Evolutionary conservation across 2,113 vertebrate species (phyloP), one percentile per base, ranked within the genome.

Genomic region (Regulus satrapa): DNA sequence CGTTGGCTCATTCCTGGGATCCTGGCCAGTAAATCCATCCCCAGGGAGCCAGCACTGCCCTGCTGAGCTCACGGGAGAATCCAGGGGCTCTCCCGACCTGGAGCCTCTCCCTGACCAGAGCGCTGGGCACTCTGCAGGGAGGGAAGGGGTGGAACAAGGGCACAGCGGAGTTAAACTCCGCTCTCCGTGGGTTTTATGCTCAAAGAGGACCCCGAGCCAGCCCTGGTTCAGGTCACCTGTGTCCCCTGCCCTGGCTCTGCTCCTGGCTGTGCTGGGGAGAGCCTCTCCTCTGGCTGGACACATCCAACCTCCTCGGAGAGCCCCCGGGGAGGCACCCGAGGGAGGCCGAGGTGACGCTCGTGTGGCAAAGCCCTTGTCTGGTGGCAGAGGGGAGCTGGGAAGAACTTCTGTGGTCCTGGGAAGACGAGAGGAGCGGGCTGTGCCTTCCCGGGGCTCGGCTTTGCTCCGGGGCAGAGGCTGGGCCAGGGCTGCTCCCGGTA

Each of bases 371-470:
- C 38, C 61, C 75, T 6, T 1, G 18, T 54, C 91, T 40, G 67
- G 59, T 3, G 8, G 68, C 8, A 32, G 17, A 40, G 76, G 62
- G 52, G 10, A 51, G 46, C 20, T 14, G 10, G 23, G 59, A 40
- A 46, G 34, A 63, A 67, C 48, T 87, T 78, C 9, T 7, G 25
- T 41, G 46, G 2, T 34, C 8, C 67, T 3, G 28, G 81, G 69
- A 43, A 52, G 76, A 32, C 8, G 36, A 18, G 34, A 78, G 56
- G 66, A 64, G 62, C 9, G 0, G 1, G 14, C 0, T 2, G 4
- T 2, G 46, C 5, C 0, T 25, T 9, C 5, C 3, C 55, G 18
- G 43, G 41, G 3, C 76, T 19, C 45, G 2, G 59, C 72, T 55
- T 29, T 16, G 40, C 5, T 21, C 36, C 51, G 1, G 67, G 23